These are phyloP conservation scores for Drosophila crucigera DNA, from an alignment of 2,888 invertebrate genomes.

Conservation along the genomic window DNA sequence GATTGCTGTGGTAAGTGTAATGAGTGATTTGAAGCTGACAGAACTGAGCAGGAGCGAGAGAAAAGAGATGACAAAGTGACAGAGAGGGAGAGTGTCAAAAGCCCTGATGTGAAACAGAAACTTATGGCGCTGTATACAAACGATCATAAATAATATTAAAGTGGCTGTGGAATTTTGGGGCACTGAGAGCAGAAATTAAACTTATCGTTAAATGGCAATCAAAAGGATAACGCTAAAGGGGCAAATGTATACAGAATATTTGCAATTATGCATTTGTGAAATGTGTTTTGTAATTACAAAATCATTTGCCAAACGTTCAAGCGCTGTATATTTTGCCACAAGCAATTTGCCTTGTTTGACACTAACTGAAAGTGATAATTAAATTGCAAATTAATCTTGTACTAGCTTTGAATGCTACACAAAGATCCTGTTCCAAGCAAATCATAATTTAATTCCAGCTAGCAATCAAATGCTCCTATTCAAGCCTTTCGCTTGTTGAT, in stretches of 20 bases:
- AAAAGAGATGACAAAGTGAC: background rate
- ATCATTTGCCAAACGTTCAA: constrained; percentile 13
- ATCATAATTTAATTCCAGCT: background rate
- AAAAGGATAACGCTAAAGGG: constrained; percentile 5
- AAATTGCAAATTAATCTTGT: background rate
- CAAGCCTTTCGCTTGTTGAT: background rate
- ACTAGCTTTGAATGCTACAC: background rate
- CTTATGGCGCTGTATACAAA: constrained; percentile 29
- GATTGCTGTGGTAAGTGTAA: constrained; percentile 63
- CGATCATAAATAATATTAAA: constrained; percentile 55
- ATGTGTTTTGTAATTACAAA: constrained; percentile 26
- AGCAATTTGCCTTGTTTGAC: constrained; percentile 14
- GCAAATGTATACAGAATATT: constrained; percentile 8
- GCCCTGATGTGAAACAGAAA: constrained; percentile 42
- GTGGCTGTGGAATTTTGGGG: constrained; percentile 13
- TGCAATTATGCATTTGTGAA: constrained; percentile 18
- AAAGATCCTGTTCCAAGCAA: background rate
- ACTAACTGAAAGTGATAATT: constrained; percentile 8
- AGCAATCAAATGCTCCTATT: background rate
- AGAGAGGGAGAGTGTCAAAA: constrained; percentile 3
- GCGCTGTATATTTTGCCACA: constrained; percentile 4
- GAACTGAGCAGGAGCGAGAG: background rate
- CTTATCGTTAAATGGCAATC: constrained; percentile 31
- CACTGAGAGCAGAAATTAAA: constrained; percentile 16
- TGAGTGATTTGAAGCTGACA: constrained; percentile 61